Conservation (phyloP, 2,113 vertebrate genomes). For the Guaruba guarouba region DNA sequence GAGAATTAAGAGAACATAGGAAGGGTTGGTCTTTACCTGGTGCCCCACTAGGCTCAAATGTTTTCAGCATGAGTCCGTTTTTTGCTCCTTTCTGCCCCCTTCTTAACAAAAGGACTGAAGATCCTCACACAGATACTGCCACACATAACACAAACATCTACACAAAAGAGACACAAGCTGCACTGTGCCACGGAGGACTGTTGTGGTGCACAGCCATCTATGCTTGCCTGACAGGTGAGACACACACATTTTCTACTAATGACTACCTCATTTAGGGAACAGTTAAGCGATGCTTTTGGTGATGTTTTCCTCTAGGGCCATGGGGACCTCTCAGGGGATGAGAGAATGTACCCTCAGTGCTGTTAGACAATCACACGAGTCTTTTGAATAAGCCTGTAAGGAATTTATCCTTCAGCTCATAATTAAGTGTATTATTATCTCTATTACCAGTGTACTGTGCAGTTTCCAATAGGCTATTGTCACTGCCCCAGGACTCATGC, state of each 20-base stretch:
- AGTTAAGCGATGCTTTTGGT: background rate
- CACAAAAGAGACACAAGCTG: background rate
- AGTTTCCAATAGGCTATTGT: background rate
- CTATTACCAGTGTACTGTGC: rapidly evolving
- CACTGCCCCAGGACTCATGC: background rate
- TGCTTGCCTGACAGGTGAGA: background rate
- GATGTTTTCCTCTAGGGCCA: background rate
- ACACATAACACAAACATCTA: background rate
- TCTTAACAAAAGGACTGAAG: background rate
- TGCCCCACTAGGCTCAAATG: background rate
- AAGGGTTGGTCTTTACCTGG: background rate
- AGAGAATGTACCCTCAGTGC: background rate
- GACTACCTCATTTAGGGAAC: background rate
- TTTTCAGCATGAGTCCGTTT: background rate
- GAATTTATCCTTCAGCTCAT: background rate
- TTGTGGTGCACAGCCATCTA: background rate
- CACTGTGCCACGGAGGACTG: background rate
- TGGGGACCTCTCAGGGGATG: background rate
- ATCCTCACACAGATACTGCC: background rate
- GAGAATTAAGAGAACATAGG: background rate
- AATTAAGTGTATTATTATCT: background rate
- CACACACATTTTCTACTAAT: background rate
- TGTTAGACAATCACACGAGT: background rate
- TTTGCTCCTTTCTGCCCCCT: rapidly evolving
- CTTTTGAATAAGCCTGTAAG: background rate